These are phyloP conservation scores for Sebastes paucispinis DNA, from an alignment of 2,797 vertebrate genomes.

Conservation along the genomic window DNA sequence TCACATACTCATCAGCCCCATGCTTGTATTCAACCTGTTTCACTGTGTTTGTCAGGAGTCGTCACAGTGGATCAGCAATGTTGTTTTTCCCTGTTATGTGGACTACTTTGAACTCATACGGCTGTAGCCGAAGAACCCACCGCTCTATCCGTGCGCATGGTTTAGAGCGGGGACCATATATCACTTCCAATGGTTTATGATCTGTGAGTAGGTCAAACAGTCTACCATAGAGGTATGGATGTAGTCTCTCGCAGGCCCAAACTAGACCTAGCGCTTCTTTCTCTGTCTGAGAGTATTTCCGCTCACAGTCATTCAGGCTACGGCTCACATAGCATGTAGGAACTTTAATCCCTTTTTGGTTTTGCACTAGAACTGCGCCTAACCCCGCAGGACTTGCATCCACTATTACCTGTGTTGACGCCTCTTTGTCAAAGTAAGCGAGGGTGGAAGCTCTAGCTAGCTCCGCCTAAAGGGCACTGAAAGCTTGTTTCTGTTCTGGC, in stretches of 20 bases:
- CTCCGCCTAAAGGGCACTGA: neutral
- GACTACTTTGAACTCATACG: neutral
- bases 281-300: neutral
- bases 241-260: neutral
- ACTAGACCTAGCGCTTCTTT: constrained; percentile 5
- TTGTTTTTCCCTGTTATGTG: neutral
- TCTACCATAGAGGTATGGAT: constrained; percentile 21
- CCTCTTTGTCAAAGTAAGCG: neutral
- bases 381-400: neutral
- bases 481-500: neutral
- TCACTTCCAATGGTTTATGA: constrained; percentile 27
- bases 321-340: constrained; percentile 23
- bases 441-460: neutral
- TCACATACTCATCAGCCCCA: neutral
- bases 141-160: neutral
- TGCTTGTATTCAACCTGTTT: neutral
- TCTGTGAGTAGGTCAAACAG: constrained; percentile 29
- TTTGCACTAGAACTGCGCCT: constrained; percentile 15
- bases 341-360: neutral
- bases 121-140: neutral
- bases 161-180: neutral
- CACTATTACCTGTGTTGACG: neutral
- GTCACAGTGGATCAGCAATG: neutral
- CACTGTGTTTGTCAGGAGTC: neutral
- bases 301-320: neutral